Evolutionary conservation across 2,888 invertebrate species (phyloP), one percentile per base, ranked within the genome.

Genomic region (Apamea monoglypha): DNA sequence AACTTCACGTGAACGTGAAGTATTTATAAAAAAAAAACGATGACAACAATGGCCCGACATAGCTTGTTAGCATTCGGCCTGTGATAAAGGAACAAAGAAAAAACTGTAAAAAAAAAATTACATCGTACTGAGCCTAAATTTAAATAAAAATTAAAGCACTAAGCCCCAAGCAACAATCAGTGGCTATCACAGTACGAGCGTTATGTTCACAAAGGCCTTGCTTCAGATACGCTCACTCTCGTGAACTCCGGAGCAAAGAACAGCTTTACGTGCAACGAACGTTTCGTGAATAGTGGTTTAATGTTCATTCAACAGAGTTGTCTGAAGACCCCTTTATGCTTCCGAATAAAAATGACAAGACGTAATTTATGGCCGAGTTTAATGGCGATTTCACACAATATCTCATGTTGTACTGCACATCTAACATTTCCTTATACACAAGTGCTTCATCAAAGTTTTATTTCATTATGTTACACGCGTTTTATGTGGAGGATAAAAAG

Each of bases 301-400:
- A 36, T 74, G 70, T 67, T 75, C 63, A 86, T 76, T 86, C 59
- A 14, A 63, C 63, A 76, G 63, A 44, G 50, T 68, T 8, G 61
- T 75, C 50, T 82, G 56, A 75, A 61, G n/a, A n/a, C 25, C 8
- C n/a, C 47, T 82, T 71, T 47, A 75, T 68, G 10, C 50, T 71
- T 47, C 32, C 16, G 32, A 86, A 86, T 76, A 63, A 86, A 83
- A 82, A 72, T 76, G 71, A 64, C 63, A 64, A 59, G 21, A 53
- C 29, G 50, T 82, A 16, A 64, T 69, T 72, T 53, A 76, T 16
- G 14, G 36, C 21, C 32, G 14, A 76, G 8, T 82, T 68, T 40
- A 66, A 68, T 71, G 29, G 53, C 25, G 32, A n/a, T 82, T 66
- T 75, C 44, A 67, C 16, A 53, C 29, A 36, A 73, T 74, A 40